Evolutionary conservation across 2,113 vertebrate genomes (phyloP).

Genomic region (Thalassarche chlororhynchos): DNA sequence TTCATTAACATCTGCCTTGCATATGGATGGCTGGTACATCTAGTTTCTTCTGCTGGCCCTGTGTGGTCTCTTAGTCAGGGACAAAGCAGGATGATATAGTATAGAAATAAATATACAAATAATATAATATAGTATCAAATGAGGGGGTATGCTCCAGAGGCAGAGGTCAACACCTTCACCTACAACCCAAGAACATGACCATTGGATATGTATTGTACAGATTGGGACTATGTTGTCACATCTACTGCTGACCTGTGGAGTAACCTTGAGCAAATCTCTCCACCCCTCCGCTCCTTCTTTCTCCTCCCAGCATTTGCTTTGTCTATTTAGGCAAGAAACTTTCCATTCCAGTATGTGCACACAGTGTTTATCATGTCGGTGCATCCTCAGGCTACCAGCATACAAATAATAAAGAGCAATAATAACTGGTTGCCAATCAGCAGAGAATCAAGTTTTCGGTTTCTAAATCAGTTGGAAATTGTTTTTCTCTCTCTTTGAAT

Average conservation of each 20-base stretch:
- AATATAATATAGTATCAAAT: too few species aligned
- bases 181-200: background rate
- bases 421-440: slow-evolving; percentile 25
- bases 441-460: background rate
- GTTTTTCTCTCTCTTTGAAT: slow-evolving; percentile 43
- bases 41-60: background rate
- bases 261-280: background rate
- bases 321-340: background rate
- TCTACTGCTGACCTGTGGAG: background rate
- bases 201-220: background rate
- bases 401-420: background rate
- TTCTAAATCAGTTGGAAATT: slow-evolving; percentile 53
- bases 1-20: background rate
- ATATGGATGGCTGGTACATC: background rate
- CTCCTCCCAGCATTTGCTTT: background rate
- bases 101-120: background rate
- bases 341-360: background rate
- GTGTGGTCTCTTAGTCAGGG: too few species aligned
- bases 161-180: background rate
- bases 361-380: background rate
- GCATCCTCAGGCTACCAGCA: background rate
- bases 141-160: background rate
- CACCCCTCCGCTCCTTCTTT: background rate
- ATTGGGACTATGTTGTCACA: background rate
- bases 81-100: background rate